These are phyloP conservation scores for Tipula helvola DNA, from an alignment of 2,888 invertebrate species.

Conservation along the genomic window DNA sequence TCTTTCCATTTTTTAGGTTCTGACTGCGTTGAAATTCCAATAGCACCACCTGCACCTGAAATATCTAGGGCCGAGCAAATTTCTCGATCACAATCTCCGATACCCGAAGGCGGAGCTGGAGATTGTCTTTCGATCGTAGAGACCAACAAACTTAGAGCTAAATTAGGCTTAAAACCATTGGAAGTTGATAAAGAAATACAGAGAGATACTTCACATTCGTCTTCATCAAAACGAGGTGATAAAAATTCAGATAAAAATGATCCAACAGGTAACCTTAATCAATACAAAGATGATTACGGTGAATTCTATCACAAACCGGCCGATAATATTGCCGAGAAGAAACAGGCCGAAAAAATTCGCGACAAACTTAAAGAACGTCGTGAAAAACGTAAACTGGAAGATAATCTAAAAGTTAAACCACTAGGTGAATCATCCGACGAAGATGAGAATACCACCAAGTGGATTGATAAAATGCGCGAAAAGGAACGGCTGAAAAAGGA, in stretches of 20 bases:
- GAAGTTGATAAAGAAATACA: conserved; percentile 39
- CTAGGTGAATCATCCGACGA: conserved; percentile 65
- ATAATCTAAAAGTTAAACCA: conserved; percentile 35
- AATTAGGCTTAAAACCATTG: conserved; percentile 86
- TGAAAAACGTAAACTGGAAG: conserved; percentile 66
- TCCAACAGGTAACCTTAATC: conserved; percentile 52
- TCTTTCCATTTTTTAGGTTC: conserved; percentile 26
- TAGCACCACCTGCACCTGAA: conserved; percentile 23
- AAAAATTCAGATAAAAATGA: conserved; percentile 31
- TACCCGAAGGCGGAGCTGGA: conserved; percentile 34
- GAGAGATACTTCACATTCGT: conserved; percentile 18
- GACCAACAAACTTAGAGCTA: conserved; percentile 80
- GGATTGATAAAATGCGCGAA: conserved; percentile 73
- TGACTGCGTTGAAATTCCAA: conserved; percentile 34
- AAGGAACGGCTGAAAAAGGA: conserved; percentile 66
- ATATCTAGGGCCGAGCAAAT: conserved; percentile 8
- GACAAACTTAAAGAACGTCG: conserved; percentile 64
- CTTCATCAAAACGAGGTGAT: conserved; percentile 36
- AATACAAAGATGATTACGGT: conserved; percentile 61
- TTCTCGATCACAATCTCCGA: conserved; percentile 27
- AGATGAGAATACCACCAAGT: conserved; percentile 58
- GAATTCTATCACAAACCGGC: conserved; percentile 84
- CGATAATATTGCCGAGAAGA: conserved; percentile 57
- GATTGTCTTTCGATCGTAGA: conserved; percentile 65
- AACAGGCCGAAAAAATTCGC: conserved; percentile 65